A percentile compares a stretch with the other conserved stretches of the same genome.
Conservation (phyloP, 1,140 invertebrate species). For the Liolophura sinensis region DNA sequence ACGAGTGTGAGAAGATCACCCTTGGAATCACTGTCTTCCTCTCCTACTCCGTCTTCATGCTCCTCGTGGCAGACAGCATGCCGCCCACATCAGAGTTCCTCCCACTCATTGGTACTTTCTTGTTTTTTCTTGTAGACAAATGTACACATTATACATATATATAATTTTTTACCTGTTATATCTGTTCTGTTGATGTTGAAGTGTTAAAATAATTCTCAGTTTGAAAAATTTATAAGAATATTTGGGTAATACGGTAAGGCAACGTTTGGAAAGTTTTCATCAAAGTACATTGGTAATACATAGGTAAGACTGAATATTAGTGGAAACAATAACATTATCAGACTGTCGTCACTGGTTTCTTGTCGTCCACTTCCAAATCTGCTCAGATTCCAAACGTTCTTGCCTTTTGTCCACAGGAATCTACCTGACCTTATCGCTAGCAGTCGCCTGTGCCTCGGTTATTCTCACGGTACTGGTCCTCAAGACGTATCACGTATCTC, state of each 20-base stretch:
- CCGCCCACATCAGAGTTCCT: constrained; percentile 58
- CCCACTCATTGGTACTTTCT: constrained; percentile 77
- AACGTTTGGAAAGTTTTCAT: too few relatives aligned
- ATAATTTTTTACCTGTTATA: neutral
- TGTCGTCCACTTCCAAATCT: neutral
- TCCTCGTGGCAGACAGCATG: constrained; percentile 57
- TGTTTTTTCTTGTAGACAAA: too few relatives aligned
- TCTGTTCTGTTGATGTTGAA: too few relatives aligned
- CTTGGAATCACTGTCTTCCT: constrained; percentile 56
- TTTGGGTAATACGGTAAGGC: too few relatives aligned
- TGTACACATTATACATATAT: too few relatives aligned
- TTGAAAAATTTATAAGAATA: neutral
- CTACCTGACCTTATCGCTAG: constrained; percentile 58
- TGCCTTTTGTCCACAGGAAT: constrained; percentile 39
- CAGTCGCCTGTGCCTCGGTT: constrained; percentile 63
- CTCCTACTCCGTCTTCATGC: constrained; percentile 59
- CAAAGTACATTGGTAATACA: too few relatives aligned
- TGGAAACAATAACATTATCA: too few relatives aligned
- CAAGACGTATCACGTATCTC: constrained; percentile 46
- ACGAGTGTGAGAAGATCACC: constrained; percentile 56
- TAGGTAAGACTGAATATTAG: neutral
- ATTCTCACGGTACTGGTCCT: constrained; percentile 63
- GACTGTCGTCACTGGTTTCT: neutral
- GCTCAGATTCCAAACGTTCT: neutral
- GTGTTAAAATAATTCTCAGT: neutral